Conservation (phyloP, 2,888 invertebrate species). For the Cephus spinipes region DNA sequence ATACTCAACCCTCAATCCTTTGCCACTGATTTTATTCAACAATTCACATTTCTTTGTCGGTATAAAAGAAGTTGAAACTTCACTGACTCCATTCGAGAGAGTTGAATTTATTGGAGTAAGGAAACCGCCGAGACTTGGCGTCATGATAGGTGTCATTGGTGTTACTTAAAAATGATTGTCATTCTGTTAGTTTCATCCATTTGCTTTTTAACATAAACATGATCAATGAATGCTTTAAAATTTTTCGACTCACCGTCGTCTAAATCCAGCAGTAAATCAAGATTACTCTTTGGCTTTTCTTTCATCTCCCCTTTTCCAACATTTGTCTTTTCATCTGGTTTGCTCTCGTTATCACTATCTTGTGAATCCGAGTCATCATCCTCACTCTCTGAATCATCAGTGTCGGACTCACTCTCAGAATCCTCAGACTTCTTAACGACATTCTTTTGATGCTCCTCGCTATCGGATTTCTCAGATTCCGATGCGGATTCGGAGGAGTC, state of each 20-base stretch:
- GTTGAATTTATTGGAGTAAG: conserved; percentile 72
- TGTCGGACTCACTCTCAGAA: conserved; percentile 51
- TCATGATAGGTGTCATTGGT: conserved; percentile 79
- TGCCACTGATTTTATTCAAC: conserved; percentile 79
- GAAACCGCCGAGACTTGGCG: conserved; percentile 85
- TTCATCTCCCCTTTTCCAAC: conserved; percentile 45
- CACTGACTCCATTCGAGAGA: conserved; percentile 57
- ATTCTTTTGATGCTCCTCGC: conserved; percentile 37
- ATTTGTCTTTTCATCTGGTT: conserved; percentile 47
- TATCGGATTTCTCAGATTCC: conserved; percentile 36
- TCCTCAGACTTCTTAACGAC: conserved; percentile 44
- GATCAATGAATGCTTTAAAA: conserved; percentile 1
- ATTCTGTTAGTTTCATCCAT: background rate
- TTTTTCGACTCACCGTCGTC: conserved; percentile 72
- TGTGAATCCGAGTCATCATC: conserved; percentile 45
- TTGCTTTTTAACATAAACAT: background rate
- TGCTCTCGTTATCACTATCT: conserved; percentile 39
- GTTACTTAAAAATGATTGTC: conserved; percentile 67
- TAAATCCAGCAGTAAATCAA: conserved; percentile 86
- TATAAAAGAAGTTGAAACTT: conserved; percentile 72
- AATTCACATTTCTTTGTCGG: conserved; percentile 74
- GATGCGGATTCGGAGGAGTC: conserved; percentile 62
- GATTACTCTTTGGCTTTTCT: conserved; percentile 74
- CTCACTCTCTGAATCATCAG: conserved; percentile 54
- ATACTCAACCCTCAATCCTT: conserved; percentile 74